Conservation (phyloP, 2,888 invertebrate genomes). For the Agrochola macilenta region DNA sequence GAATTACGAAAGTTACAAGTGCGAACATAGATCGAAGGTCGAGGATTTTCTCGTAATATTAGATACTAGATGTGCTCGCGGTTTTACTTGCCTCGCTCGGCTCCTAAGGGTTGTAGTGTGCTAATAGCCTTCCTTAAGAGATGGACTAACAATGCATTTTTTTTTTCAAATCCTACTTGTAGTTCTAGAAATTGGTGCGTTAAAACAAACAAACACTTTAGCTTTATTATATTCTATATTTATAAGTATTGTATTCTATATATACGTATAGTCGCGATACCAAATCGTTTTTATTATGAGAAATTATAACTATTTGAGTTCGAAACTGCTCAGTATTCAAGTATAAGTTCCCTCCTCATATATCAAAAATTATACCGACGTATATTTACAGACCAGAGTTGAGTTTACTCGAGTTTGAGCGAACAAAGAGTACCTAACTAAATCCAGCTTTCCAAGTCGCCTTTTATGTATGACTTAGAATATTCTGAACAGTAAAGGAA, state of each 20-base stretch:
- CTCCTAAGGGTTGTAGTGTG: not conserved
- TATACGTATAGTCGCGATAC: too few relatives aligned
- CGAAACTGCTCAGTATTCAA: constrained; percentile 8
- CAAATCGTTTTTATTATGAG: not conserved
- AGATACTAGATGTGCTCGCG: not conserved
- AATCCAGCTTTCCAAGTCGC: constrained; percentile 57
- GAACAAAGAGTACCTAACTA: constrained; percentile 62
- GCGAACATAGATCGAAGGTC: constrained; percentile 12
- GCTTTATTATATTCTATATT: too few relatives aligned
- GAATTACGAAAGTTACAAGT: constrained; percentile 20
- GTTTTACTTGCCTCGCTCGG: not conserved
- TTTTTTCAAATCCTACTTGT: too few relatives aligned
- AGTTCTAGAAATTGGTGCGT: not conserved
- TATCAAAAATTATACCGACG: constrained; percentile 4
- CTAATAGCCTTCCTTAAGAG: not conserved
- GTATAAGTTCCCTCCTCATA: constrained; percentile 7
- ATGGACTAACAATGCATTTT: too few relatives aligned
- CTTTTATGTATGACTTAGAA: constrained; percentile 63
- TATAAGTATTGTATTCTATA: too few relatives aligned
- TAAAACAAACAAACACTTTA: not conserved
- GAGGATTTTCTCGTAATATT: not conserved
- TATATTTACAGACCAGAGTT: constrained; percentile 43
- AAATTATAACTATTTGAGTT: not conserved
- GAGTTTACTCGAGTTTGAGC: constrained; percentile 48
- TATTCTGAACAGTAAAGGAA: constrained; percentile 61